These are phyloP conservation scores for Omphaloscelis lunosa DNA, from an alignment of 2,888 invertebrate genomes.

Conservation along the genomic window DNA sequence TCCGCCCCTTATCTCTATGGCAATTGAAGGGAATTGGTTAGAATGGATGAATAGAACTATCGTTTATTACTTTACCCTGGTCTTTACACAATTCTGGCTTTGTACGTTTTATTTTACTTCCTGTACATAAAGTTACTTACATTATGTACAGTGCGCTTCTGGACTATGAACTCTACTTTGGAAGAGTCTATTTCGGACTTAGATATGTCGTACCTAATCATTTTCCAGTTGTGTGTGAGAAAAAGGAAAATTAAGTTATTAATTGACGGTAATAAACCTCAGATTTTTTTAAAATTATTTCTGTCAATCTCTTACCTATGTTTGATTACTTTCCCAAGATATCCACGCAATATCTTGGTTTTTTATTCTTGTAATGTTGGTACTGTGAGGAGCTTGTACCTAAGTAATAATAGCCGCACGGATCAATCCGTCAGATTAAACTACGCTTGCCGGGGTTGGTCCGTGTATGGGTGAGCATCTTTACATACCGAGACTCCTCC, in stretches of 20 bases:
- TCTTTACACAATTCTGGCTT: conserved; percentile 9
- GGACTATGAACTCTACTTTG: neutral
- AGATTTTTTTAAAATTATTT: neutral
- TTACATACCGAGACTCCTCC: too few species aligned
- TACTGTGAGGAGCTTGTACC: too few species aligned
- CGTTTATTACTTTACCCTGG: conserved; percentile 23
- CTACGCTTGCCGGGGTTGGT: too few species aligned
- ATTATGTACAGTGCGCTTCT: neutral
- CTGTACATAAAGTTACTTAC: conserved; percentile 2
- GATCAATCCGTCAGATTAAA: too few species aligned
- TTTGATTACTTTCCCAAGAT: conserved; percentile 6
- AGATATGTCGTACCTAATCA: neutral
- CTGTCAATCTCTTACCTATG: neutral
- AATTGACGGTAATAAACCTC: neutral
- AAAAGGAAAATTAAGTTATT: neutral
- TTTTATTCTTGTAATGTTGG: too few species aligned
- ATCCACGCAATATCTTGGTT: neutral
- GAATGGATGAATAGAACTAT: conserved; percentile 43
- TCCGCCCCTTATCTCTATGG: conserved; percentile 40
- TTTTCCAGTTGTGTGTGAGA: neutral
- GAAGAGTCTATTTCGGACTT: neutral
- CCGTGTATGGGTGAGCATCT: too few species aligned
- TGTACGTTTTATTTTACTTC: neutral
- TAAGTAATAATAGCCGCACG: too few species aligned
- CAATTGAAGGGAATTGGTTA: conserved; percentile 53